Base-by-base conservation (phyloP, 1,140 invertebrate species). In the Achroia grisella region DNA sequence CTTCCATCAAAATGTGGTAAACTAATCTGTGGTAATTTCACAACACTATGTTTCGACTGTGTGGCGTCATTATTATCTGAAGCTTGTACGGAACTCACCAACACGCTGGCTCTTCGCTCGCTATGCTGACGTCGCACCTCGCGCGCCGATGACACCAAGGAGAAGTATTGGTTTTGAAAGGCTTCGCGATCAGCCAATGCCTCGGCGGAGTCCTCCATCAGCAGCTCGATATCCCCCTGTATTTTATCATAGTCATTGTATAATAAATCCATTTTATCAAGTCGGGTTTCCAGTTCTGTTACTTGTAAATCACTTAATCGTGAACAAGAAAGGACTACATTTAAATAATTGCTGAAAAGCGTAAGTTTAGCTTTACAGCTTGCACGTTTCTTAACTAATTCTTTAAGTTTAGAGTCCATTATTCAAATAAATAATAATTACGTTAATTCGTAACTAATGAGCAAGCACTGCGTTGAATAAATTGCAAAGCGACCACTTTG, bases 191-290 rank as follows among this genome's bases (percentile, higher is more conserved):
- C 35, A 9, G n/a, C 10, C 8, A 11, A 31, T 9, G n/a, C 37
- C 12, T 17, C 49, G 12, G 14, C 44, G 6, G 40, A 39, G 1
- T 31, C 13, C 4, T 44, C 52, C 4, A 28, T 11, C 3, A 54
- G 31, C 15, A 37, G 10, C 28, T 54, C 52, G 12, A 54, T 45
- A 10, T 48, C 45, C 8, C 17, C 35, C 52, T 54, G 52, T 36
- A 54, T 44, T 23, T 39, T 29, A 35, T 54, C 42, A 40, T 44
- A 54, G n/a, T 34, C 17, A 31, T 12, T n/a, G 15, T 48, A 48
- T 44, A 48, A 10, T n/a, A 10, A 28, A 34, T 44, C 44, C 12
- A 54, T 41, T 40, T 48, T 48, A 27, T 32, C 41, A 17, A 48
- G 35, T 1, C 52, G 45, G 2, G 32, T 10, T 33, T 48, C 10